Percentiles rank a stretch among this genome's conserved stretches.
These are phyloP conservation scores for Mesoclemmys tuberculata DNA, from an alignment of 2,113 vertebrate species.

Conservation along the genomic window DNA sequence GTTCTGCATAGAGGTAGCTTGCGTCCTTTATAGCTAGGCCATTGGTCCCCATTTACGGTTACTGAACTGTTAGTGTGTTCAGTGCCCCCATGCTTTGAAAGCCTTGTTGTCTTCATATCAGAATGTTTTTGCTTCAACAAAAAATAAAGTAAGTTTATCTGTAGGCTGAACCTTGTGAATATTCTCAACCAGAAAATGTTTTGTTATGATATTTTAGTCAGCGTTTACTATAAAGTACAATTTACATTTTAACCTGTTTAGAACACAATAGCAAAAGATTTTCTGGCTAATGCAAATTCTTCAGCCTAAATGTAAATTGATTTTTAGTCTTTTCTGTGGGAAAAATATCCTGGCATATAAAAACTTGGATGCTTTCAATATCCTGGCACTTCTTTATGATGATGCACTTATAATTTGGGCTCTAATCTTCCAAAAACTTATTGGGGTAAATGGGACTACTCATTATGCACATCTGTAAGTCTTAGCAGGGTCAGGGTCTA, in stretches of 20 bases:
- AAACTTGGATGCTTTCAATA: background rate
- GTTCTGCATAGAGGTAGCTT: background rate
- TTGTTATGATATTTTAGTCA: background rate
- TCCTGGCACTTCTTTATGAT: background rate
- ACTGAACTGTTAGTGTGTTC: background rate
- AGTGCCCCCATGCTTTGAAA: background rate
- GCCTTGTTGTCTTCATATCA: background rate
- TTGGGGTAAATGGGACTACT: background rate
- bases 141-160: background rate
- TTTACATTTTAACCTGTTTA: background rate
- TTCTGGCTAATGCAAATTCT: background rate
- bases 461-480: background rate
- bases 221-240: background rate
- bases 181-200: background rate
- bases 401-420: background rate
- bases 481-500: background rate
- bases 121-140: background rate
- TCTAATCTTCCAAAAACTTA: background rate
- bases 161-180: background rate
- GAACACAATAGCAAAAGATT: background rate
- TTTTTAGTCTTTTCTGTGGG: background rate
- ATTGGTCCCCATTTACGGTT: background rate
- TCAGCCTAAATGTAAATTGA: background rate
- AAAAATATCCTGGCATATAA: background rate
- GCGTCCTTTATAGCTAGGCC: background rate